Evolutionary conservation across 1,140 invertebrate species (phyloP), one percentile per base, ranked within the genome.

Genomic region (Drosophila trapezifrons): DNA sequence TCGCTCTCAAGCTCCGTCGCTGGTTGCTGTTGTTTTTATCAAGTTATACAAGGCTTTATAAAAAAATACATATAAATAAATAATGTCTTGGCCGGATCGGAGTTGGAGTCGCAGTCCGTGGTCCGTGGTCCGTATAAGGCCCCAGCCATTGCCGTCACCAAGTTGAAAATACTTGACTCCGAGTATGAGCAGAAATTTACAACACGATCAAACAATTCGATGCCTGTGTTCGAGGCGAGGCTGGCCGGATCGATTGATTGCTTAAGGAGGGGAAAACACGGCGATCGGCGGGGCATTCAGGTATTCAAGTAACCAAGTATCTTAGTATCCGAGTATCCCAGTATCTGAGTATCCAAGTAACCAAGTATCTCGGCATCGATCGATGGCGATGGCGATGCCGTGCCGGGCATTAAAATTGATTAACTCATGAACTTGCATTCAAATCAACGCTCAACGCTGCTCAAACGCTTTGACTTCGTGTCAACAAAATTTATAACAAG

Each of bases 361-460:
- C 29, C 29, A 32, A 52, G 51, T 54, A 58, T 42, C 60, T 22
- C 46, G 56, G 32, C 42, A 56, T 43, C 59, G 54, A 47, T 76
- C 73, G 51, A 74, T 51, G 42, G 54, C 20, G 43, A 35, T 55
- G 55, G 43, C 66, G 47, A 55, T 64, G 69, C 40, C 52, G 73
- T 59, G 65, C 40, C 72, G 59, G 78, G 59, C 79, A 82, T 82
- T 83, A 72, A 85, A 85, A 78, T 85, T 86, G 82, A 85, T 85
- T 86, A 86, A 86, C 82, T 85, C 82, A 86, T 85, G 82, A 85
- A 86, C 82, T 75, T 78, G 81, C 81, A 86, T 81, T 86, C 82
- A 85, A 85, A 85, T 80, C 77, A 80, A 77, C 73, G 81, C 80
- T 77, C 69, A 77, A 66, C 69, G 78, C 79, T 85, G 55, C 76